Conservation (phyloP, 2,113 vertebrate species). For the Eudyptes chrysolophus region DNA sequence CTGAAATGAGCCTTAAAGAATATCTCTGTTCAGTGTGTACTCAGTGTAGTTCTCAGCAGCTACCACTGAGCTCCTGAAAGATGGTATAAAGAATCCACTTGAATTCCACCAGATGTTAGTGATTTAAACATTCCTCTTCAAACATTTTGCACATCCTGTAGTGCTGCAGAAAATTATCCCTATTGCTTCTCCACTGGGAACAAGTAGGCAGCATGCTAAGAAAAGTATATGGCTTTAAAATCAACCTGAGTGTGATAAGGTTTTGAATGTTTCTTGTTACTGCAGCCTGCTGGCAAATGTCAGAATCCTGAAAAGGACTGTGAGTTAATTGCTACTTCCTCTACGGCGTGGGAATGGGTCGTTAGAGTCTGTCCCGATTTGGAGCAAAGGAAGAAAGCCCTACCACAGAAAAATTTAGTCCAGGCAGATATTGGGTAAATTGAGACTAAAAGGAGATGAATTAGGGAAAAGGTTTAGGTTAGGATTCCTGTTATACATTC, state of each 20-base stretch:
- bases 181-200: background rate
- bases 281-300: background rate
- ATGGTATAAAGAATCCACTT: background rate
- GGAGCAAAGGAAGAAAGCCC: background rate
- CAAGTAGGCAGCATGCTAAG: conserved; percentile 21
- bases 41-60: background rate
- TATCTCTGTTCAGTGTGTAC: background rate
- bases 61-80: background rate
- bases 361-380: background rate
- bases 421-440: background rate
- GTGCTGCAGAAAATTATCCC: background rate
- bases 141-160: background rate
- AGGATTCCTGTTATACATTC: background rate
- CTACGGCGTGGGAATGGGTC: fast-evolving
- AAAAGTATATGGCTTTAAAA: conserved; percentile 37
- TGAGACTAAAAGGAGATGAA: background rate
- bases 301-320: background rate
- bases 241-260: background rate
- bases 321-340: background rate
- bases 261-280: background rate
- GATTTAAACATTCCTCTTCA: conserved; percentile 37
- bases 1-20: background rate
- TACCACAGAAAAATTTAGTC: background rate
- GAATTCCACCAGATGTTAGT: conserved; percentile 3
- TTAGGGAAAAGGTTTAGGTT: background rate